Evolutionary conservation across 2,797 vertebrate genomes (phyloP), one percentile per base, ranked within the genome.

Genomic region (Argentina silus): DNA sequence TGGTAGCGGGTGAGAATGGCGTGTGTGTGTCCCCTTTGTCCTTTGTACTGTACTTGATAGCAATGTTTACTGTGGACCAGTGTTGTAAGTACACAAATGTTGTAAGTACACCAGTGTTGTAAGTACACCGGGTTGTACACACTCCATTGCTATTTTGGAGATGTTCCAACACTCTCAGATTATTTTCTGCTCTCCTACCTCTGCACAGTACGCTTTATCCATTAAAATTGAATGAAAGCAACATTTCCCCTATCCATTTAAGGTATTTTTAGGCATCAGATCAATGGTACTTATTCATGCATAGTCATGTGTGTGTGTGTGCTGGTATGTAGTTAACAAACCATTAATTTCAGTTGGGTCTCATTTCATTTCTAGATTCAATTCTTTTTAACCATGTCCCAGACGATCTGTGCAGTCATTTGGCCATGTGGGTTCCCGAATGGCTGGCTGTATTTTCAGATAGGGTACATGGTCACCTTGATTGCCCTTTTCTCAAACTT

Each of bases 361-460:
- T 14, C 36, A 8, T 43, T 81, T 80, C 69, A 68, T 72, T 76
- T 64, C 70, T 91, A 99, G 98, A 88, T 94, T 85, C 97, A 99
- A 90, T 99, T 99, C 83, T 94, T 97, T 76, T 85, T 98, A 84
- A 99, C 98, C 79, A 93, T 96, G 91, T 85, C 92, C 79, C 98
- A 99, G 89, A 98, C 98, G 0, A 87, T 85, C 79, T 96, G 92
- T 27, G 98, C 97, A 5, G 93, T 95, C 73, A 47, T 97, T 76
- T 97, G 97, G 97, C 97, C 95, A 0, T 99, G 98, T 67, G 85
- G 85, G 0, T 97, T 99, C 90, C 96, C 98, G 36, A 91, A 87
- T 50, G 94, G 96, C 0, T 99, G 98, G 98, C 88, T 98, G 50
- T 98, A 93, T 85, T 98, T 99, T 91, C 97, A 98, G 89, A 97